These are phyloP conservation scores for Stramonita haemastoma DNA, from an alignment of 2,888 invertebrate genomes.

Conservation along the genomic window DNA sequence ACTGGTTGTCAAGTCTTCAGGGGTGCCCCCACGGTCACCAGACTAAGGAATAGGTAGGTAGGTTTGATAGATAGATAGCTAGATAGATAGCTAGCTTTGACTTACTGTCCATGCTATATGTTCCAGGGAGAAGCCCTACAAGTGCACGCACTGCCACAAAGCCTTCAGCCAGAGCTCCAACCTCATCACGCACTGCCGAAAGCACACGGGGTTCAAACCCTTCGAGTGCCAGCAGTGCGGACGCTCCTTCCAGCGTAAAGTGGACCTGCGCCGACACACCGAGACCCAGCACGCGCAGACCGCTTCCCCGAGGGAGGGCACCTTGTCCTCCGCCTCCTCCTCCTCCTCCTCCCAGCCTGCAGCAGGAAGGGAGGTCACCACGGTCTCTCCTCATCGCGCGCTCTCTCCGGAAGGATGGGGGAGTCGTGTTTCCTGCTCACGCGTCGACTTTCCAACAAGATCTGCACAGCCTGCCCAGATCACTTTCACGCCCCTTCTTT, in stretches of 20 bases:
- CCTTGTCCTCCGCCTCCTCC: background rate
- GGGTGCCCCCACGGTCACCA: no score
- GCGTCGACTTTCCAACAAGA: background rate
- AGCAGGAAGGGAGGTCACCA: background rate
- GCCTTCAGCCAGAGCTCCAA: constrained; percentile 99
- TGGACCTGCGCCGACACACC: constrained; percentile 94
- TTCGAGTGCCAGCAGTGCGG: constrained; percentile 98
- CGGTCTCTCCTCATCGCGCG: background rate
- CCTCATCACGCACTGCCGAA: constrained; percentile 94
- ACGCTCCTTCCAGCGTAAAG: constrained; percentile 88
- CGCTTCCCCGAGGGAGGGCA: background rate
- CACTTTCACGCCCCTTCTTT: background rate
- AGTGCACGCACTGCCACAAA: constrained; percentile 98
- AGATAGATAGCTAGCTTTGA: no score
- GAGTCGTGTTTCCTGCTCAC: background rate
- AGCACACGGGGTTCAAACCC: constrained; percentile 99
- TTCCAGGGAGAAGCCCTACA: constrained; percentile 98
- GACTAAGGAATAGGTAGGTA: no score
- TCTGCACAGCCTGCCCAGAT: background rate
- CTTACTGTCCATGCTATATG: background rate
- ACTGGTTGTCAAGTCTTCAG: no score
- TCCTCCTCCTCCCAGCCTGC: background rate
- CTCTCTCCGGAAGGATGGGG: background rate
- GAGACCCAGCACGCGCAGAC: constrained; percentile 89
- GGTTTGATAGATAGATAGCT: no score